These are phyloP conservation scores for Tragopan temminckii DNA, from an alignment of 2,797 vertebrate species.

Conservation along the genomic window DNA sequence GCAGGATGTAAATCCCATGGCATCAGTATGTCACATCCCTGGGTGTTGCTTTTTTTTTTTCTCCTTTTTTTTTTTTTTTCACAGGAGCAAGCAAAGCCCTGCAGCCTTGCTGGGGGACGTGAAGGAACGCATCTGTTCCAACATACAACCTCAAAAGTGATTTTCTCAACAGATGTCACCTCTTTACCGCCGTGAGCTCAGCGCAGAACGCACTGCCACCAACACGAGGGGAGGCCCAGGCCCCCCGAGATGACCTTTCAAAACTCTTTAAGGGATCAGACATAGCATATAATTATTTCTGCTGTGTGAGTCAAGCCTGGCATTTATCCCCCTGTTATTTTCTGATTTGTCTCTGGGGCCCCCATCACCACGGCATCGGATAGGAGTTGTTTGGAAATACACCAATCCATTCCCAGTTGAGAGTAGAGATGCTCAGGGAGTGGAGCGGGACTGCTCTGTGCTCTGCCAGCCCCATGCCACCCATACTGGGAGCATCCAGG, in stretches of 20 bases:
- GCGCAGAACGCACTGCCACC: not conserved
- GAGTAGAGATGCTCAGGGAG: not conserved
- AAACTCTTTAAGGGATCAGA: not conserved
- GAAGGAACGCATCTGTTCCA: not conserved
- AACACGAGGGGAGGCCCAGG: rapidly evolving
- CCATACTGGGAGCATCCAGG: not conserved
- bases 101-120: not conserved
- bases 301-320: not conserved
- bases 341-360: not conserved
- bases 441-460: not conserved
- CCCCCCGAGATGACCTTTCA: not conserved
- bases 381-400: not conserved
- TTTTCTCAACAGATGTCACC: not conserved
- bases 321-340: slow-evolving; percentile 14
- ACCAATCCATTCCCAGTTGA: not conserved
- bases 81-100: not conserved
- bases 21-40: not conserved
- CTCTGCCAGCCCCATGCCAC: not conserved
- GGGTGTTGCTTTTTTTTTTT: not conserved
- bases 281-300: not conserved
- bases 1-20: not conserved
- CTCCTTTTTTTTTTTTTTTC: not conserved
- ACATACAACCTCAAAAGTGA: not conserved
- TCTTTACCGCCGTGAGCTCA: not conserved
- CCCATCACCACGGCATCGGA: not conserved